Evolutionary conservation across 1,140 invertebrate species (phyloP).

Genomic region (Drosophila eugracilis): DNA sequence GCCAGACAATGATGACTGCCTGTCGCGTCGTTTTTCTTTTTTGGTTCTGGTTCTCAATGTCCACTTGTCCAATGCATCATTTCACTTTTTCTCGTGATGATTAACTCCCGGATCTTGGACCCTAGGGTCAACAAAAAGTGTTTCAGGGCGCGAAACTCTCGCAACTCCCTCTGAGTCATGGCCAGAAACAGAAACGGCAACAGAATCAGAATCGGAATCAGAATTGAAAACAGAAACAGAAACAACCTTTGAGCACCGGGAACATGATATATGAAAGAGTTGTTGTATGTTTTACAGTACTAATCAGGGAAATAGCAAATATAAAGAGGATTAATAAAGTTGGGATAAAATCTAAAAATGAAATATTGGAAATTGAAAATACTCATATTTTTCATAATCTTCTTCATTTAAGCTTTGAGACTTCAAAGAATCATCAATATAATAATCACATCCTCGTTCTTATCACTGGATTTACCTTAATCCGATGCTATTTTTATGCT

Average conservation of each 20-base stretch:
- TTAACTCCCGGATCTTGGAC: constrained; percentile 39
- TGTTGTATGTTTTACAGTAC: constrained; percentile 14
- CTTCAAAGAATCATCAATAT: too few species aligned
- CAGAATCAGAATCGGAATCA: constrained; percentile 14
- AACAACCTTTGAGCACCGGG: constrained; percentile 44
- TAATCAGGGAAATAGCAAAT: constrained; percentile 3
- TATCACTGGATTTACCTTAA: background rate
- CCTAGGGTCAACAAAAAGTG: constrained; percentile 31
- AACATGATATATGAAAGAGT: constrained; percentile 56
- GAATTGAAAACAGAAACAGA: constrained; percentile 28
- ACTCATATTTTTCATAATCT: background rate
- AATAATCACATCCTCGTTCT: background rate
- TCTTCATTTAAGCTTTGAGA: too few species aligned
- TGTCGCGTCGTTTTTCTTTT: constrained; percentile 25
- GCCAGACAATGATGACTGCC: constrained; percentile 20
- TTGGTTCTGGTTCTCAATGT: constrained; percentile 30
- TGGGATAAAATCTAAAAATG: background rate
- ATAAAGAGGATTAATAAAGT: too few species aligned
- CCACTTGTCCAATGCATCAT: constrained; percentile 41
- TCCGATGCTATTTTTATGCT: constrained; percentile 8
- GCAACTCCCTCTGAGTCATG: constrained; percentile 67
- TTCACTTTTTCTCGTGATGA: constrained; percentile 45
- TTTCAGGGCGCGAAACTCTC: constrained; percentile 55
- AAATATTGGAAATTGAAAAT: background rate
- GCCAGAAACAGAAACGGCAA: constrained; percentile 50